These are phyloP conservation scores for Crocodylus rhombifer DNA, from an alignment of 2,797 vertebrate species.

Conservation along the genomic window DNA sequence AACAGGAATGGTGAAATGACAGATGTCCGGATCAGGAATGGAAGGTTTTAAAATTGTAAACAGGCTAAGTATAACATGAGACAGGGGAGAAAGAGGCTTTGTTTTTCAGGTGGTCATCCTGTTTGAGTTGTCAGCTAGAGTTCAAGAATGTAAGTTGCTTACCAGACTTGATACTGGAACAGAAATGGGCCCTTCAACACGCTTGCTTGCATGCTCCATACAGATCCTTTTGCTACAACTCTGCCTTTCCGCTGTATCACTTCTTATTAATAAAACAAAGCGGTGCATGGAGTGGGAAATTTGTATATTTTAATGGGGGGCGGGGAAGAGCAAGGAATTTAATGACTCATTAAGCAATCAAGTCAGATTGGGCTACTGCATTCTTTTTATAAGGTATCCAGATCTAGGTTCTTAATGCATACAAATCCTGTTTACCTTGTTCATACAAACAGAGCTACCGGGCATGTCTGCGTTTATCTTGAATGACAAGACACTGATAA, in stretches of 20 bases:
- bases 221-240: neutral
- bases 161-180: neutral
- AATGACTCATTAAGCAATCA: accelerated
- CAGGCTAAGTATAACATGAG: neutral
- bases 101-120: neutral
- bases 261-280: accelerated
- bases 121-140: neutral
- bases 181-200: accelerated
- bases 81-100: neutral
- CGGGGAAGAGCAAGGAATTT: neutral
- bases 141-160: neutral
- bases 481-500: neutral
- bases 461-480: neutral
- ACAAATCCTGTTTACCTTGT: neutral
- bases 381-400: neutral
- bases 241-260: neutral
- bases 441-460: neutral
- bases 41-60: too few relatives aligned
- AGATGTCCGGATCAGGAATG: too few relatives aligned
- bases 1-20: too few relatives aligned
- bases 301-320: accelerated
- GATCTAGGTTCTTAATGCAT: accelerated
- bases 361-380: neutral
- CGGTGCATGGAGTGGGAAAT: neutral
- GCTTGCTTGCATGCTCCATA: neutral